Conservation (phyloP, 2,113 vertebrate species). For the Melospiza melodia region DNA sequence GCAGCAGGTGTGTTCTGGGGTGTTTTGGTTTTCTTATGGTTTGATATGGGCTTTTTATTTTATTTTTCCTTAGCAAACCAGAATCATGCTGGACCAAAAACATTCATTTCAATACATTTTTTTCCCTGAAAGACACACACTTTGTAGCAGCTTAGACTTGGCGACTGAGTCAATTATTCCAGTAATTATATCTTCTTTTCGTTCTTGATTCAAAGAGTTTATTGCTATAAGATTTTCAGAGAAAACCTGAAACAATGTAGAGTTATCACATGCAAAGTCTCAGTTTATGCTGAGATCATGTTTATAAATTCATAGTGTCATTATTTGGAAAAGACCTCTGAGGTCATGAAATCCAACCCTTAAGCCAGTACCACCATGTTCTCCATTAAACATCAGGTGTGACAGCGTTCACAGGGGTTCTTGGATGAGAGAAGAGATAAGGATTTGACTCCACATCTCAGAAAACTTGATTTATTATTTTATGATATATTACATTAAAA, state of each 20-base stretch:
- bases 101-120: not conserved
- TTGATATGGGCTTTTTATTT: not conserved
- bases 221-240: not conserved
- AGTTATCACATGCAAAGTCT: not conserved
- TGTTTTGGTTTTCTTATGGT: not conserved
- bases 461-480: too few species aligned
- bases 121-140: not conserved
- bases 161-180: not conserved
- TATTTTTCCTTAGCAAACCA: not conserved
- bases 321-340: not conserved
- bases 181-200: not conserved
- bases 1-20: rapidly evolving
- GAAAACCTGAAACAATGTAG: not conserved
- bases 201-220: not conserved
- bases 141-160: not conserved
- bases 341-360: not conserved
- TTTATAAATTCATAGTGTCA: not conserved
- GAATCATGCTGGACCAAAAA: not conserved
- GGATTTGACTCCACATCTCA: too few species aligned
- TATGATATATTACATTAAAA: too few species aligned
- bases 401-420: too few species aligned
- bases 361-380: not conserved
- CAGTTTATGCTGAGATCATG: not conserved
- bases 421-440: too few species aligned
- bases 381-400: not conserved